These are phyloP conservation scores for Ylistrum balloti DNA, from an alignment of 1,140 invertebrate genomes.

Conservation along the genomic window DNA sequence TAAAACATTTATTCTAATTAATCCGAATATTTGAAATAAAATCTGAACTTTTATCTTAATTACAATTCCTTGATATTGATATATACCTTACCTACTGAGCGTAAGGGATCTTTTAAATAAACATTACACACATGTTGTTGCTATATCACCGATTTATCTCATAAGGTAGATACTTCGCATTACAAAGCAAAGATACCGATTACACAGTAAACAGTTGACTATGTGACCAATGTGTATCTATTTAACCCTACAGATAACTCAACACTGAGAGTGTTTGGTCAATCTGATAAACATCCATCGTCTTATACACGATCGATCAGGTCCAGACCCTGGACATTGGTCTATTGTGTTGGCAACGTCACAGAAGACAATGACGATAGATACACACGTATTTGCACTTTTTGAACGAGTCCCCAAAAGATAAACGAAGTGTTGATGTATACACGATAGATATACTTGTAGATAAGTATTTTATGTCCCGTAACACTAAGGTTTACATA, in stretches of 20 bases:
- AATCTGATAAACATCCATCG: background rate
- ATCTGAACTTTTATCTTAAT: background rate
- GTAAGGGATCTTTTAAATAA: background rate
- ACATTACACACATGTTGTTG: background rate
- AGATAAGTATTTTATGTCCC: too few species aligned
- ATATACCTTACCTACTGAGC: background rate
- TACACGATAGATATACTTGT: too few species aligned
- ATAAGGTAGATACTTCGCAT: background rate
- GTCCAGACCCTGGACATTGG: background rate
- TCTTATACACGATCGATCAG: constrained; percentile 12
- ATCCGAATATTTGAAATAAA: too few species aligned
- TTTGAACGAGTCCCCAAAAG: too few species aligned
- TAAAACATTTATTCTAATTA: too few species aligned
- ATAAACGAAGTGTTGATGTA: too few species aligned
- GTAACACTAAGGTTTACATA: too few species aligned
- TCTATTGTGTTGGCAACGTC: background rate
- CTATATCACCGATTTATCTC: background rate
- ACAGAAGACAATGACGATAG: too few species aligned
- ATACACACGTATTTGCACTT: too few species aligned
- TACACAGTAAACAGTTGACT: constrained; percentile 1
- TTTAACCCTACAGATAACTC: background rate
- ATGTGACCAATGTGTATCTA: constrained; percentile 19
- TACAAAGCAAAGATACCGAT: background rate
- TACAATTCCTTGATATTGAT: background rate
- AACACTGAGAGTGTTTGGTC: background rate